Conservation (phyloP, 1,140 invertebrate species). For the Proales similis region DNA sequence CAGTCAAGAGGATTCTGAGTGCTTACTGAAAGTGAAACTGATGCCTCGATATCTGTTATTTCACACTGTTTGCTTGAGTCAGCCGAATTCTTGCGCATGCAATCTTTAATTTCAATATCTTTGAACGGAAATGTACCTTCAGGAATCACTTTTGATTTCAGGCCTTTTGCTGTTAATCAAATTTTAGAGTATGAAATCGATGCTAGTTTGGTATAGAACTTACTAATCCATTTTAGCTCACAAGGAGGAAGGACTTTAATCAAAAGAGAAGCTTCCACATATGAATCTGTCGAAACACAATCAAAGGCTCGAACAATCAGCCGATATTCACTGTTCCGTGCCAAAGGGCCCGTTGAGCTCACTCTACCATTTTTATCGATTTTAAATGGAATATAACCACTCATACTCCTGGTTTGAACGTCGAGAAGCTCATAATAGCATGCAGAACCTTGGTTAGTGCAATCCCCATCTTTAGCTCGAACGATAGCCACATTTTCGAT, state of each 20-base stretch:
- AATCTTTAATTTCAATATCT: too few species aligned
- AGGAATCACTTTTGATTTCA: too few species aligned
- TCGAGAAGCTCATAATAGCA: constrained; percentile 9
- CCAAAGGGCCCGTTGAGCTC: constrained; percentile 3
- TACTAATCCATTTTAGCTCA: constrained; percentile 25
- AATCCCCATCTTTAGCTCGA: constrained; percentile 28
- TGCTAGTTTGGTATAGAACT: too few species aligned
- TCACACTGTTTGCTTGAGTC: too few species aligned
- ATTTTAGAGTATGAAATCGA: too few species aligned
- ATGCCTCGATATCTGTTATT: too few species aligned
- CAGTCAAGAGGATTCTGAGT: too few species aligned
- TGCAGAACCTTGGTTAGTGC: constrained; percentile 31
- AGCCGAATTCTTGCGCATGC: too few species aligned
- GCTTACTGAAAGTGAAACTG: too few species aligned
- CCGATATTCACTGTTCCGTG: background rate
- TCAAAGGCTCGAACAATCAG: constrained; percentile 15
- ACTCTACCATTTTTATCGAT: constrained; percentile 7
- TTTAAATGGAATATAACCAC: constrained; percentile 24
- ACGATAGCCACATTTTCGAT: constrained; percentile 20
- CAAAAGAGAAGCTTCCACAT: background rate
- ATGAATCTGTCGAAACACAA: constrained; percentile 8
- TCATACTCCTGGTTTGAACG: too few species aligned
- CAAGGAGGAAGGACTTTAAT: constrained; percentile 2
- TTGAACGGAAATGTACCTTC: too few species aligned
- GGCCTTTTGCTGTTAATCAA: too few species aligned